Base-by-base conservation (phyloP, 2,888 invertebrate species). In the Chloroclystis v-ata region DNA sequence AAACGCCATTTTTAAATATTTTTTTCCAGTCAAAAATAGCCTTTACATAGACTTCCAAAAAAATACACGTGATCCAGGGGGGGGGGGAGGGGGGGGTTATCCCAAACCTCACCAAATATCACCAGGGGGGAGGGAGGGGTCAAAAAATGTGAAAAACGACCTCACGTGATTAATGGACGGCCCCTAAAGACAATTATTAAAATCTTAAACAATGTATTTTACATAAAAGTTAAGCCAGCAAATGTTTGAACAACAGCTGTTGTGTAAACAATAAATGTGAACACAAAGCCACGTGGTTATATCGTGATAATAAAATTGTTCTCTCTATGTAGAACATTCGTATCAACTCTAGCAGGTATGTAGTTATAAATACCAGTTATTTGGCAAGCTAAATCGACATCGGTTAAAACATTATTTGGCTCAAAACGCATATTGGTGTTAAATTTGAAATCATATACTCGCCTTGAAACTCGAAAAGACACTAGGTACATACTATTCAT, bases 301-400 rank as follows among this genome's bases (percentile, higher is more conserved):
- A 47, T 47, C 64, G 54, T 70, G 65, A 56, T 53, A 39, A 45
- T 58, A 54, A 51, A 62, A 61, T 66, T 66, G 20, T 10, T 20
- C 20, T 20, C 20, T 35, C 7, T 30, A 12, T 1, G 8, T 13
- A 29, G 7, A 8, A 2, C 26, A 8, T 26, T 3, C 28, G 10
- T 6, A 6, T n/a, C 4, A 4, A 16, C 1, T 14, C 13, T n/a
- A 7, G 7, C 11, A 35, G 20, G 9, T 14, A 14, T 16, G 32
- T 32, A 33, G 43, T 47, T 60, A 63, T 66, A 58, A n/a, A n/a
- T n/a, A n/a, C n/a, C n/a, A 20, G 59, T 47, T 51, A 57, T 63
- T 70, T 69, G 71, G 69, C 71, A 67, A 50, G 45, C 35, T 20
- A 33, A 6, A 16, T 28, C 53, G 48, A 57, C 57, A 59, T 57